Percentiles rank a stretch among this genome's conserved stretches.
Evolutionary conservation across 2,888 invertebrate species (phyloP).

Genomic region (Bhutanitis thaidina): DNA sequence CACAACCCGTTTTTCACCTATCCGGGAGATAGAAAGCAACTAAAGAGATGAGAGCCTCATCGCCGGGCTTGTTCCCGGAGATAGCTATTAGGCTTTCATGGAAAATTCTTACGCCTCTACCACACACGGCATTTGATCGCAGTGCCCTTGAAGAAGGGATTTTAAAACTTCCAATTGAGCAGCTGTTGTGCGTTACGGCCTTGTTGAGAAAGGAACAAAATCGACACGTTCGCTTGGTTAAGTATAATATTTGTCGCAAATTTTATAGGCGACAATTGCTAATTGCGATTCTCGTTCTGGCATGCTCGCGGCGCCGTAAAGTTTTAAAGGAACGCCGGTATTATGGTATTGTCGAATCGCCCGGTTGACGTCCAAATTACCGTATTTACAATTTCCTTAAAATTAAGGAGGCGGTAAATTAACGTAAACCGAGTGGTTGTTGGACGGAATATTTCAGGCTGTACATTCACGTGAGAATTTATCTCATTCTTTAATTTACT

Average conservation of each 20-base stretch:
- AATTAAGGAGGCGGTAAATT: slow-evolving; percentile 58
- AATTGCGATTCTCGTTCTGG: slow-evolving; percentile 31
- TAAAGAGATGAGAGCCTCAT: too few relatives aligned
- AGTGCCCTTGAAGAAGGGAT: not conserved
- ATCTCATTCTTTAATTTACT: slow-evolving; percentile 35
- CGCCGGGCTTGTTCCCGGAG: too few relatives aligned
- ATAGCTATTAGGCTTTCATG: too few relatives aligned
- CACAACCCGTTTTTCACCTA: too few relatives aligned
- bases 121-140: too few relatives aligned
- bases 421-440: slow-evolving; percentile 50
- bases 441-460: slow-evolving; percentile 34
- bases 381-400: slow-evolving; percentile 52
- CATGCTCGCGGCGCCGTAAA: slow-evolving; percentile 17
- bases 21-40: too few relatives aligned
- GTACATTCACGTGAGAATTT: slow-evolving; percentile 33
- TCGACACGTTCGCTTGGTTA: not conserved
- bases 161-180: not conserved
- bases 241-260: slow-evolving; percentile 8
- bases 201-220: not conserved
- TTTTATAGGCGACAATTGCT: slow-evolving; percentile 36
- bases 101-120: too few relatives aligned
- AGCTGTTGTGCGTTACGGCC: slow-evolving; percentile 1
- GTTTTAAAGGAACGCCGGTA: slow-evolving; percentile 19
- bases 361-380: slow-evolving; percentile 45
- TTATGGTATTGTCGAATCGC: slow-evolving; percentile 36